phyloP scores from a whole-genome alignment of 1,140 invertebrate species.

The Atta colombica region DNA sequence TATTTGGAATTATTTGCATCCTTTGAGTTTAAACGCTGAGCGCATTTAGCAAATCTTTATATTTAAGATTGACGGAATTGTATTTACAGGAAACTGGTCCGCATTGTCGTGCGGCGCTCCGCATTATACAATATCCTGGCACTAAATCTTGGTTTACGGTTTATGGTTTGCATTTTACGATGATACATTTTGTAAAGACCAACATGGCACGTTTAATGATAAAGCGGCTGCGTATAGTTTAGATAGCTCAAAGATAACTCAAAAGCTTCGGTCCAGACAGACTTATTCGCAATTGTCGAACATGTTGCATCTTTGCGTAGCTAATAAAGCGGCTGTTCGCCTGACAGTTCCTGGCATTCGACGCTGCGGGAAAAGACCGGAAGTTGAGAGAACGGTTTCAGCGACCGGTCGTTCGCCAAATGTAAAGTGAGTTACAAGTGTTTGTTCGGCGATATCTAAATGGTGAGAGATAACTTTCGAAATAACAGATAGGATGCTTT shows the following conservation, averaged over 20 bases:
- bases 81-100: constrained; percentile 30
- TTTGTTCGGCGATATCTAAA: constrained; percentile 38
- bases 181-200: constrained; percentile 10
- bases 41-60: constrained; percentile 1
- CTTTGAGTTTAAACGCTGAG: not conserved
- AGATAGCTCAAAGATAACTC: not conserved
- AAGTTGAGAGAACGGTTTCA: constrained; percentile 26
- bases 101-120: constrained; percentile 7
- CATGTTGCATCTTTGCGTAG: not conserved
- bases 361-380: not conserved
- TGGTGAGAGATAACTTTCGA: constrained; percentile 26
- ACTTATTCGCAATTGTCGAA: not conserved
- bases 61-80: constrained; percentile 18
- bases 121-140: constrained; percentile 14
- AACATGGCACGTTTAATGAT: not conserved
- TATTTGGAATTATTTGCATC: not conserved
- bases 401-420: constrained; percentile 17
- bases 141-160: constrained; percentile 60
- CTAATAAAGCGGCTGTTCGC: constrained; percentile 36
- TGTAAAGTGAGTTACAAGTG: constrained; percentile 50
- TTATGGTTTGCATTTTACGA: constrained; percentile 61
- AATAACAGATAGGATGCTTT: constrained; percentile 37
- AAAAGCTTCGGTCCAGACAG: not conserved
- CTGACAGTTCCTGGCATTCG: not conserved
- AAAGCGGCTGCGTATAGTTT: not conserved